Conservation (phyloP, 2,888 invertebrate species). For the Chymomyza amoena region DNA sequence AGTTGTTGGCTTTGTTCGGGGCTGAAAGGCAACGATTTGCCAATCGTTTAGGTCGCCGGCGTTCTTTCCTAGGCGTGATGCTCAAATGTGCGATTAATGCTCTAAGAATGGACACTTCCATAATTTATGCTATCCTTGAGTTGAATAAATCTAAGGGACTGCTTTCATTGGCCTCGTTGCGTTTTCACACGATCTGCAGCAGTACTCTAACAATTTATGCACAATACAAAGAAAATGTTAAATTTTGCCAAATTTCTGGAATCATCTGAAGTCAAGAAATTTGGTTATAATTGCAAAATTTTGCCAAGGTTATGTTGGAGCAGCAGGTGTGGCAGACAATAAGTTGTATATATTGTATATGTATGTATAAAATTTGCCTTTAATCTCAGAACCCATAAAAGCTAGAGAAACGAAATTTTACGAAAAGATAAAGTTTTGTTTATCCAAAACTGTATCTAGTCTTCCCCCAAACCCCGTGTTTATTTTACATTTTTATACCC, state of each 20-base stretch:
- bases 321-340: background rate
- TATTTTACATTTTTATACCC: too few species aligned
- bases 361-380: too few species aligned
- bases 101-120: conserved; percentile 43
- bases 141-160: conserved; percentile 54
- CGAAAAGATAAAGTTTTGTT: too few species aligned
- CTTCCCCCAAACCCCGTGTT: too few species aligned
- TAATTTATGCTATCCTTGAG: conserved; percentile 63
- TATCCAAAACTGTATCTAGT: too few species aligned
- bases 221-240: background rate
- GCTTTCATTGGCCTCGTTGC: too few species aligned
- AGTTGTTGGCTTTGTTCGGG: background rate
- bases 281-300: too few species aligned
- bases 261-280: too few species aligned
- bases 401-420: too few species aligned
- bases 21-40: conserved; percentile 6
- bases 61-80: conserved; percentile 29
- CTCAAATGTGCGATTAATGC: conserved; percentile 67
- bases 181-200: background rate
- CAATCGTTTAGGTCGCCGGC: conserved; percentile 4
- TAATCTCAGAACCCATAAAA: background rate
- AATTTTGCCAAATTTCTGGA: background rate
- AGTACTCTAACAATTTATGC: background rate
- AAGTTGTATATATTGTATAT: background rate
- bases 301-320: background rate